Percentiles rank a stretch among this genome's conserved stretches.
Conservation (phyloP, 2,797 vertebrate genomes). For the Alca torda region DNA sequence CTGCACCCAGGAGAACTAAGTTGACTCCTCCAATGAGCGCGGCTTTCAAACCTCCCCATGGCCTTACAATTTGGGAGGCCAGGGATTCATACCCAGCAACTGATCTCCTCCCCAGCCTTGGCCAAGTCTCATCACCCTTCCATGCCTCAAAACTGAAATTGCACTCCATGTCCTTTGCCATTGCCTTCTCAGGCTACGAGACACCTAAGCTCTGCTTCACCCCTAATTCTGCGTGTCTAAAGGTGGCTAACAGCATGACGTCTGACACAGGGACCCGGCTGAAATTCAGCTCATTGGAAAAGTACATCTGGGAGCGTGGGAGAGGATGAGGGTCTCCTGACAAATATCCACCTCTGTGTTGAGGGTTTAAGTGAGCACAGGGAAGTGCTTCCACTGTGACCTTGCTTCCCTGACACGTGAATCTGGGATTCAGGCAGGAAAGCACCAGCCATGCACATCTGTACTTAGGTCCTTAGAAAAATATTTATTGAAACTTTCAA, state of each 20-base stretch:
- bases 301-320: background rate
- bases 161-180: fast-evolving
- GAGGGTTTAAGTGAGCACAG: background rate
- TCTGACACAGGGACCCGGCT: background rate
- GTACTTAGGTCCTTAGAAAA: background rate
- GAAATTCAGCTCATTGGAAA: background rate
- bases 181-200: background rate
- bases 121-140: background rate
- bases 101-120: background rate
- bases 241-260: background rate
- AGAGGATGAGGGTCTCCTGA: background rate
- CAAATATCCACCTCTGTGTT: background rate
- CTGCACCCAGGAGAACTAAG: background rate
- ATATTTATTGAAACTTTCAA: background rate
- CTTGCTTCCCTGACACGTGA: fast-evolving
- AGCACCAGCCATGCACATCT: background rate
- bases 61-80: background rate
- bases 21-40: fast-evolving
- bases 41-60: background rate
- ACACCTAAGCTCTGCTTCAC: background rate
- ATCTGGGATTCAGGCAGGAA: background rate
- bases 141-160: background rate
- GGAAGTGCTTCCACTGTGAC: background rate
- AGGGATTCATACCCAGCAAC: background rate
- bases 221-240: background rate